Evolutionary conservation across 2,888 invertebrate species (phyloP).

Genomic region (Hypolimnas misippus): DNA sequence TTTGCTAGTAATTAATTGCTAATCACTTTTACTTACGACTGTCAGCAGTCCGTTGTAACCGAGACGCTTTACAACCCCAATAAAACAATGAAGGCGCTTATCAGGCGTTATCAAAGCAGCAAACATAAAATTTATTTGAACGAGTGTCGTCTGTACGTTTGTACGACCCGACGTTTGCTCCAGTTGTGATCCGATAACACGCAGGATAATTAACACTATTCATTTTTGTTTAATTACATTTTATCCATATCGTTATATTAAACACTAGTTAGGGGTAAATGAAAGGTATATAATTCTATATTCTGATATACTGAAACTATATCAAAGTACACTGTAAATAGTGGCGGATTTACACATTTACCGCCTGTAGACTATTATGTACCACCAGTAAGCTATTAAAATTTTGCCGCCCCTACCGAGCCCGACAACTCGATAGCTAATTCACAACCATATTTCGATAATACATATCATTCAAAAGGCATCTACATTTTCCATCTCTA

Average conservation of each 20-base stretch:
- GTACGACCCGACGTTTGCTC: conserved; percentile 74
- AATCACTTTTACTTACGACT: conserved; percentile 56
- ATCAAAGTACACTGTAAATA: too few species aligned
- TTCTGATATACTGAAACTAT: too few species aligned
- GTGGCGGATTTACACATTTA: too few species aligned
- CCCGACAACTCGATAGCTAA: too few species aligned
- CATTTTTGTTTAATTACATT: conserved; percentile 21
- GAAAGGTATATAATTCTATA: neutral
- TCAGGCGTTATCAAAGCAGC: conserved; percentile 74
- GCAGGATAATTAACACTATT: conserved; percentile 39
- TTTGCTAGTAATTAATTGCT: conserved; percentile 10
- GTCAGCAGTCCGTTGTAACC: conserved; percentile 47
- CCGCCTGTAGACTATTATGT: too few species aligned
- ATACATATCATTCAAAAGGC: too few species aligned
- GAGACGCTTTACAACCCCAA: conserved; percentile 70
- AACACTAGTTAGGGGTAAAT: neutral
- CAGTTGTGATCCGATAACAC: conserved; percentile 60
- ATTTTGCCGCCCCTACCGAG: too few species aligned
- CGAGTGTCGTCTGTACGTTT: conserved; percentile 69
- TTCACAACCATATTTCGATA: too few species aligned
- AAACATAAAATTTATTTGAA: conserved; percentile 77
- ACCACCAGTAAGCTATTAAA: too few species aligned
- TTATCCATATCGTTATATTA: conserved; percentile 9
- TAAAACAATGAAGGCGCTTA: conserved; percentile 81
- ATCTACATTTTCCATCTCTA: too few species aligned